Base-by-base conservation (phyloP, 1,140 invertebrate species). In the Aradophagus sp. region DNA sequence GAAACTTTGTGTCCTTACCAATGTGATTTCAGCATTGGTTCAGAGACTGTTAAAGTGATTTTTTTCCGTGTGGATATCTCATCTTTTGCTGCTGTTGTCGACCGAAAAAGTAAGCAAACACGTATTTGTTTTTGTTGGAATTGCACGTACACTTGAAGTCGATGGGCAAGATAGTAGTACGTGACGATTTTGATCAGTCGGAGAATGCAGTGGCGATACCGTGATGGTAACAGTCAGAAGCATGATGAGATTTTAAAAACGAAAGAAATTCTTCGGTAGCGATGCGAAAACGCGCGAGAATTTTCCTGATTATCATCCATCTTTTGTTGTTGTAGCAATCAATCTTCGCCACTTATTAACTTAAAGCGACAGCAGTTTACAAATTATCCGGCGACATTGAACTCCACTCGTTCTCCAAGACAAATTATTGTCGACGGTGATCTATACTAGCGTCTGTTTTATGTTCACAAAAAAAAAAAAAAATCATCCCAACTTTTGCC, bases 301-400 rank as follows among this genome's bases (percentile, higher is more conserved):
- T 20, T 17, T 16, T 16, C 16, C 1, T 20, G 31, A 32, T 11
- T 7, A 39, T 31, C 17, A 34, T 32, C 15, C 4, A 5, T 23
- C 38, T 42, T 44, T n/a, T 20, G 44, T 31, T 31, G 48, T 14
- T 31, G 5, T 7, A 29, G 27, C 34, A n/a, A 63, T 63, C 59
- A 45, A 53, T 53, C 59, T 63, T 63, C 47, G 39, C 20, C 29
- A 1, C 11, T 32, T 20, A 45, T 53, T 63, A 63, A 53, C 32
- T 36, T 38, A 12, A 45, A 53, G 38, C 47, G 47, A 53, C 31
- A 38, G 39, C 59, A 41, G 39, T 53, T 53, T 63, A 53, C 59
- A 45, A 63, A 62, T 47, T 62, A 53, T 38, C 59, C 23, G 13
- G 17, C 19, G 31, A 47, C 47, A 15, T 36, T 23, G 29, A 14